phyloP scores from a whole-genome alignment of 2,888 invertebrate genomes.

The Pecten maximus region DNA sequence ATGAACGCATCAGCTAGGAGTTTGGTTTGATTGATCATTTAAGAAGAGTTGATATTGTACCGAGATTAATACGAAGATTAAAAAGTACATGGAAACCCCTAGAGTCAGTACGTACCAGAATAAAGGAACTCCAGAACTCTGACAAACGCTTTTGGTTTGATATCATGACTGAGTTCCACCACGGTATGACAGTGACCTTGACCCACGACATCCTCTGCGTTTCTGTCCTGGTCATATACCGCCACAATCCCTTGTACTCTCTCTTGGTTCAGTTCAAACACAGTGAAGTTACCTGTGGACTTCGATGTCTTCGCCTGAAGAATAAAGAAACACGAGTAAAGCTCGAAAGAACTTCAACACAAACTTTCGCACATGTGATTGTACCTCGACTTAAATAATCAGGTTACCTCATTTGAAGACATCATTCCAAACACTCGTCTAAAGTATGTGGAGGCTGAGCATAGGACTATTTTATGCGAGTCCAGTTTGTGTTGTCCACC shows the following conservation, averaged over 20 bases:
- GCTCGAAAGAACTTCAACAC: too few species aligned
- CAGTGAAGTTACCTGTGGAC: conserved; percentile 60
- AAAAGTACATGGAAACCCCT: not conserved
- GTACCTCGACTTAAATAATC: too few species aligned
- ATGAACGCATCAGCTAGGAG: too few species aligned
- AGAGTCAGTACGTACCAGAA: conserved; percentile 67
- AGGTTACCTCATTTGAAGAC: conserved; percentile 47
- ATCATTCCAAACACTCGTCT: conserved; percentile 65
- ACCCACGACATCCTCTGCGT: conserved; percentile 38
- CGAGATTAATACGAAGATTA: not conserved
- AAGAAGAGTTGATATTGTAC: too few species aligned
- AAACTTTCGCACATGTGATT: too few species aligned
- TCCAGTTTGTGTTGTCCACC: conserved; percentile 66
- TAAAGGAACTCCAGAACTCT: conserved; percentile 79
- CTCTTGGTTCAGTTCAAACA: conserved; percentile 72
- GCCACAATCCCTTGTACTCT: conserved; percentile 69
- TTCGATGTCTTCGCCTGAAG: conserved; percentile 64
- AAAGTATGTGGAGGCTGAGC: conserved; percentile 75
- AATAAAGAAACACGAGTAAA: not conserved
- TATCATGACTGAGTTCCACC: conserved; percentile 72
- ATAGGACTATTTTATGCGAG: conserved; percentile 74
- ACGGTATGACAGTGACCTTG: conserved; percentile 53
- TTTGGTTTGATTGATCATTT: too few species aligned
- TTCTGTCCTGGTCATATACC: conserved; percentile 47
- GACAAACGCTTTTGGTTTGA: conserved; percentile 72